Evolutionary conservation across 2,113 vertebrate genomes (phyloP), one percentile per base, ranked within the genome.

Genomic region (Aythya baeri): DNA sequence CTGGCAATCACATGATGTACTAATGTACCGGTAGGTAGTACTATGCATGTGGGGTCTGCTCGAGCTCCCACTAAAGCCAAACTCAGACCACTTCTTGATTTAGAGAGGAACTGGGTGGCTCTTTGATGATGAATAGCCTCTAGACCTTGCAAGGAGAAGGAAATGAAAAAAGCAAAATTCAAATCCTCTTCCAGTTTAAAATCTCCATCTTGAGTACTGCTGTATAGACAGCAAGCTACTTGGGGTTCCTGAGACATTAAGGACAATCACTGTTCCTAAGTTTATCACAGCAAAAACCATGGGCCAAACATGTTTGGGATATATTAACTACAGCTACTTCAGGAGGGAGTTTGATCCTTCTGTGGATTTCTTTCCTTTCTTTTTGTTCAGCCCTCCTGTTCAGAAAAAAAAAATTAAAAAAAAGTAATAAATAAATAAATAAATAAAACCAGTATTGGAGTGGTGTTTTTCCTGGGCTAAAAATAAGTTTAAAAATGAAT

Each of bases 401-500:
- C 11, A 81, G 73, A 72, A 94, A 70, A 46, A 46, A 49, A 21
- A 11, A 49, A 21, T n/a, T n/a, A n/a, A n/a, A n/a, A n/a, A n/a
- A n/a, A 13, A 38, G 9, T 5, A 41, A 41, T 41, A 25, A 49
- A 71, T n/a, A 44, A 44, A 44, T 17, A 44, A 44, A 44, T 17
- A 44, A 44, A 41, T 41, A 41, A 29, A 86, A 80, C 50, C 89
- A 41, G 66, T 54, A 78, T 31, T 20, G 21, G 9, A 57, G 32
- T 78, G 6, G 6, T 84, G 12, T 52, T 90, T 86, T 78, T 92
- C 4, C 44, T 49, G 13, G 14, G 41, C 66, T 79, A 50, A 90
- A 57, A 54, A 72, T 71, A 84, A 58, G 17, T 94, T 86, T 57
- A 63, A 54, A 76, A 94, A 80, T 65, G 50, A 71, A 75, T 59